Evolutionary conservation across 1,140 invertebrate species (phyloP), one percentile per base, ranked within the genome.

Genomic region (Drosophila melanica): DNA sequence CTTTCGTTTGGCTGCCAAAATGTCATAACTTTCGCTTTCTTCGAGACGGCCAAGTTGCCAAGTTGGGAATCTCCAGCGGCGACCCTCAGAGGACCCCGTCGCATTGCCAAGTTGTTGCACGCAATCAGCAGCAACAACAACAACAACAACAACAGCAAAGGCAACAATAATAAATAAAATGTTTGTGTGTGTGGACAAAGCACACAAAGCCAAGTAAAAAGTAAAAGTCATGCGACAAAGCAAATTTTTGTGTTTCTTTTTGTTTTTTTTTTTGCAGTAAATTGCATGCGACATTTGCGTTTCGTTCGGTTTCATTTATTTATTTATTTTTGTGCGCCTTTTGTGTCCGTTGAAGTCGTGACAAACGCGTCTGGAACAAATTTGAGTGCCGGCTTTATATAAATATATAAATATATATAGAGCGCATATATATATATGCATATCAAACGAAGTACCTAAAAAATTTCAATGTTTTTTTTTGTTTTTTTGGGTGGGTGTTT

Each of bases 11-110:
- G 62, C 64, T 76, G 79, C 82, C 81, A 78, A 79, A 81, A 72
- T 87, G 81, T 75, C 81, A 78, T 87, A 87, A 87, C 81, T 85
- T 85, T 85, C 81, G 81, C 78, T 87, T 85, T 85, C 82, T 50
- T 63, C 48, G 69, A 51, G 62, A 58, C 77, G 51, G 42, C 60
- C n/a, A n/a, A n/a, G 50, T 27, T 47, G 64, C 42, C 58, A 70
- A 59, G 27, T 65, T 69, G 60, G 47, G 48, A 42, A 23, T 58
- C 41, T 50, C 45, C 45, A 45, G 27, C 16, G n/a, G 55, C 35
- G 67, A 55, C 59, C 39, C 23, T 9, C 39, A 45, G 33, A 41
- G 48, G 39, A 39, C 27, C 47, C 30, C 18, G 64, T 68, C 55
- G 75, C 75, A 64, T 39, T 79, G 58, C 63, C 60, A 77, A 69